Evolutionary conservation across 2,797 vertebrate species (phyloP), one percentile per base, ranked within the genome.

Genomic region (Delichon dasypus): DNA sequence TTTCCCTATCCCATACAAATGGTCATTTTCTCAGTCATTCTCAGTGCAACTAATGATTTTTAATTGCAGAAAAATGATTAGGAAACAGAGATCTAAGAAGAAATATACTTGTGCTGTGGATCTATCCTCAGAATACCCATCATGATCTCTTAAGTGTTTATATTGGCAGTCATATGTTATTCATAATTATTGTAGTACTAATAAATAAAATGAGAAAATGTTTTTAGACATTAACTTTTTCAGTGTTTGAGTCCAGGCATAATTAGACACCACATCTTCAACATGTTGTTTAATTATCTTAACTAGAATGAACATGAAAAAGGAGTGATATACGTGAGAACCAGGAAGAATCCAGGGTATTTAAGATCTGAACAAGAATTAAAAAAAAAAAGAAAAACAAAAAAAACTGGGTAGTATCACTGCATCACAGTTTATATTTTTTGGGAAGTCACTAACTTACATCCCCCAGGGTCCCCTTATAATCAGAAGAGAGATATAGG

Each of bases 281-380:
- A 42, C 8, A 18, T 29, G 5, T 57, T 48, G 34, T 62, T 76
- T 65, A 38, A 57, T 66, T 54, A 47, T 47, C 30, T 40, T 66
- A 79, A 64, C 15, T 40, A 66, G 32, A 25, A 4, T 67, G 45
- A 64, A 50, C 18, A 57, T 13, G 11, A 60, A 29, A 73, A 55
- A 71, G 4, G 7, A 74, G 7, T 14, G 10, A 23, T 55, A 64
- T 0, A 0, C 68, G 16, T 55, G 54, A 58, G 12, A 81, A 2
- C 2, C 25, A 80, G 22, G 12, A 80, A 29, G 38, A 84, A 80
- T 72, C 72, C 32, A 44, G 12, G 12, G 3, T 44, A n/a, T 55
- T 85, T 61, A 86, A 11, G 15, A 65, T 54, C 23, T 65, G 36
- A 88, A 47, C 2, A 72, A 71, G 23, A n/a, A 53, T 77, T 70